A percentile compares a stretch with the other conserved stretches of the same genome.
These are phyloP conservation scores for Hypanus sabinus DNA, from an alignment of 2,113 vertebrate genomes.

Conservation along the genomic window DNA sequence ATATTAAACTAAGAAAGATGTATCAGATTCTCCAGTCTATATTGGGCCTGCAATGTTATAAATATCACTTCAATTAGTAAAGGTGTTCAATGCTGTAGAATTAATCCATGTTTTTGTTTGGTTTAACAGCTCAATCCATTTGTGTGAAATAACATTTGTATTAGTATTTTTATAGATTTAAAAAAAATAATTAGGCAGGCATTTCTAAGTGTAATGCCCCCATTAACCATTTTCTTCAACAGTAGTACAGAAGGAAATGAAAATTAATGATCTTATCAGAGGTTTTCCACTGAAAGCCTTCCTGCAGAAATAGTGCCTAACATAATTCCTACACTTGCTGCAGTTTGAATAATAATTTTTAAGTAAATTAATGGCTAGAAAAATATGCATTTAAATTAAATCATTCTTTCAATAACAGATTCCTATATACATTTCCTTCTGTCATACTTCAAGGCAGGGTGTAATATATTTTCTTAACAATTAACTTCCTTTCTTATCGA, in stretches of 20 bases:
- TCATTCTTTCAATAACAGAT: not conserved
- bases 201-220: conserved; percentile 15
- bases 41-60: not conserved
- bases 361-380: conserved; percentile 7
- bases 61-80: not conserved
- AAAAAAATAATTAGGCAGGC: conserved; percentile 12
- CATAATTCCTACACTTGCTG: not conserved
- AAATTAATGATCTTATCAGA: not conserved
- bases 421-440: not conserved
- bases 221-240: not conserved
- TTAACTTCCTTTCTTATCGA: not conserved
- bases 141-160: not conserved
- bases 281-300: not conserved
- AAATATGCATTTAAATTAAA: not conserved
- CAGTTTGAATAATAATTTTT: not conserved
- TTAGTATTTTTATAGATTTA: not conserved
- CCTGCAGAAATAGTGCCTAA: not conserved
- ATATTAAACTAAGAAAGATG: too few relatives aligned
- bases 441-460: not conserved
- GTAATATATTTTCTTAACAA: not conserved
- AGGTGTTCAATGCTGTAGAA: not conserved
- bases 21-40: too few relatives aligned
- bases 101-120: not conserved
- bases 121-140: not conserved
- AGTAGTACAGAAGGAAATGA: not conserved